Evolutionary conservation across 2,888 invertebrate genomes (phyloP), one percentile per base, ranked within the genome.

Genomic region (Abrostola triplasia): DNA sequence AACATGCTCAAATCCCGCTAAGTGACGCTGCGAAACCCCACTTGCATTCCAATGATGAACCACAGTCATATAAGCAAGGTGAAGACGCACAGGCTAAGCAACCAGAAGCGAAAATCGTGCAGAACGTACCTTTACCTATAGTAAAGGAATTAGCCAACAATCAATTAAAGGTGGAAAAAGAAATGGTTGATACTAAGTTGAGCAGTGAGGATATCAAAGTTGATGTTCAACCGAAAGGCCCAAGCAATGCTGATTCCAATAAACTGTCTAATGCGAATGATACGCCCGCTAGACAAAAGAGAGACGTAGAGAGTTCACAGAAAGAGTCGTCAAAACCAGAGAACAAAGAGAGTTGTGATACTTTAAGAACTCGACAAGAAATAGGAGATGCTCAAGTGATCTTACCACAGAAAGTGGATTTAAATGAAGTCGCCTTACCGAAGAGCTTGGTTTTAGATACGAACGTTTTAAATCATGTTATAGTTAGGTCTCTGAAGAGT

Each of bases 31-130:
- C 41, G 0, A 77, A 78, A 44, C 56, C 59, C 48, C 92, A 93
- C 78, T 84, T 79, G 0, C 92, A 93, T 64, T 84, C 88, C 0
- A 84, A 84, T 0, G 93, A 92, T 55, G 93, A 92, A 81, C 92
- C 93, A 0, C 86, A 91, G 68, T 93, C 92, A 0, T 92, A 93
- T 51, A 90, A 88, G 79, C 76, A 83, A 83, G 92, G 92, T 0
- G 92, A 93, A 82, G 91, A 91, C 63, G 60, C 67, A 37, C 84
- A 88, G 67, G 81, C 76, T 0, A 73, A 81, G 44, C 37, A 48
- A 1, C 40, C 67, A 12, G 66, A 80, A 59, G 49, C 9, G 24
- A 77, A 80, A 67, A 12, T 70, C 6, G 64, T 77, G 37, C 84
- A 84, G 76, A 90, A 89, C 58, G 67, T 90, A 9, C 91, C 90